Evolutionary conservation across 2,113 vertebrate genomes (phyloP), one percentile per base, ranked within the genome.

Genomic region (Leucopternis melanops): DNA sequence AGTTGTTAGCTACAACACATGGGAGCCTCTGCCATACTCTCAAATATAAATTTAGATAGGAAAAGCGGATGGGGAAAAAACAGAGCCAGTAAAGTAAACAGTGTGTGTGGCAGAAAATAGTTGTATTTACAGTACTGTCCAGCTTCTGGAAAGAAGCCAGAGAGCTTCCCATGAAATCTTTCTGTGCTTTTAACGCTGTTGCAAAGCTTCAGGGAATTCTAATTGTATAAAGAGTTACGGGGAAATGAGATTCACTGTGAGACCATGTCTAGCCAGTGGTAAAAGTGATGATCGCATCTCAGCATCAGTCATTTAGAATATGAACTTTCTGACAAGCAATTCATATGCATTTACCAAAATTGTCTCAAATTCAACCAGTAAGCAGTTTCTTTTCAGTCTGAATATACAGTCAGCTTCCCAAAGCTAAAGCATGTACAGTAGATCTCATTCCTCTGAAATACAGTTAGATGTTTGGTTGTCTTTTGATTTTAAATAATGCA

Each of bases 381-480:
- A 63, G 19, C 49, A 93, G 42, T 75, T 94, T 90, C 84, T 87
- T 78, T 87, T 86, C 92, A 90, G 70, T 86, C 70, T 83, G 88
- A 92, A 70, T 83, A 65, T 55, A 59, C 40, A 78, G 86, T 55
- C 79, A 86, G 88, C 50, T 81, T 77, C 84, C 71, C 87, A 86
- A 97, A 97, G 95, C 81, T 94, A 97, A 93, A 97, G 72, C 90
- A 95, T 18, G 21, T 77, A 94, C 71, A 94, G 62, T 71, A 81
- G 55, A 96, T 94, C 89, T 74, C 84, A 89, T 69, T 89, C 21
- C 52, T 55, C 50, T 87, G 90, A 93, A 92, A 93, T 57, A 90
- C 65, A 75, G 58, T 71, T 72, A 72, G n/a, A 73, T 75, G 78
- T 78, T 89, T 77, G 42, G 42, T 74, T 86, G 44, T 36, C 65